Percentiles rank a stretch among this genome's conserved stretches.
phyloP scores from a whole-genome alignment of 2,888 invertebrate species.

The Arge pagana region DNA sequence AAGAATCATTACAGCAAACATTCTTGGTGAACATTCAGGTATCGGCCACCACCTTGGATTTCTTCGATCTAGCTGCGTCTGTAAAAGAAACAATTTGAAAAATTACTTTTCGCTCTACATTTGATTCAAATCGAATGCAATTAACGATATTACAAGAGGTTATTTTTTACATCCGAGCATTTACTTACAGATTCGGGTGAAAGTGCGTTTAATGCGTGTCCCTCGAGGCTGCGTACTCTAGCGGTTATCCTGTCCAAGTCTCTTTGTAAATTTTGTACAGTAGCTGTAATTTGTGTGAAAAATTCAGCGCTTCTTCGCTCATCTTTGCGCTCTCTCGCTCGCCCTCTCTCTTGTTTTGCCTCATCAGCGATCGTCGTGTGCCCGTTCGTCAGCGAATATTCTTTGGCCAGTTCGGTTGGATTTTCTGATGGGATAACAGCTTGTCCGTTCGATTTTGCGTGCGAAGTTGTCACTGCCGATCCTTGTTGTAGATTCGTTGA shows the following conservation, averaged over 20 bases:
- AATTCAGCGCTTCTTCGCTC: conserved; percentile 53
- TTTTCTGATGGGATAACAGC: conserved; percentile 29
- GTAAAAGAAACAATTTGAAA: conserved; percentile 15
- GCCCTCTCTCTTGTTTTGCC: conserved; percentile 38
- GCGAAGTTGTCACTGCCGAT: too few species aligned
- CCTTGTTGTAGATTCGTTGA: conserved; percentile 36
- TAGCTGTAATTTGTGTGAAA: conserved; percentile 58
- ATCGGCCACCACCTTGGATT: conserved; percentile 51
- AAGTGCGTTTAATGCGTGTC: conserved; percentile 43
- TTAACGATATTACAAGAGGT: background rate
- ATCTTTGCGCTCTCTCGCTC: conserved; percentile 44
- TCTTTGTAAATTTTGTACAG: conserved; percentile 59
- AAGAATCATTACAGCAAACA: conserved; percentile 64
- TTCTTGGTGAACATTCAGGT: conserved; percentile 46
- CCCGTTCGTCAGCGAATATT: conserved; percentile 37
- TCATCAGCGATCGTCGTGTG: conserved; percentile 31
- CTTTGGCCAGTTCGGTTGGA: conserved; percentile 39
- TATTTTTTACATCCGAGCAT: background rate
- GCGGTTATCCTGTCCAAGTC: conserved; percentile 60
- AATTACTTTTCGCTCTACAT: background rate
- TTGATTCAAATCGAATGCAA: background rate
- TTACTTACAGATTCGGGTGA: conserved; percentile 41
- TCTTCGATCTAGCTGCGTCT: conserved; percentile 38
- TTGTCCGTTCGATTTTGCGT: conserved; percentile 19
- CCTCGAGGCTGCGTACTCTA: conserved; percentile 58